A percentile compares a stretch with the other conserved stretches of the same genome.
phyloP scores from a whole-genome alignment of 2,113 vertebrate genomes.

The Saccopteryx leptura region DNA sequence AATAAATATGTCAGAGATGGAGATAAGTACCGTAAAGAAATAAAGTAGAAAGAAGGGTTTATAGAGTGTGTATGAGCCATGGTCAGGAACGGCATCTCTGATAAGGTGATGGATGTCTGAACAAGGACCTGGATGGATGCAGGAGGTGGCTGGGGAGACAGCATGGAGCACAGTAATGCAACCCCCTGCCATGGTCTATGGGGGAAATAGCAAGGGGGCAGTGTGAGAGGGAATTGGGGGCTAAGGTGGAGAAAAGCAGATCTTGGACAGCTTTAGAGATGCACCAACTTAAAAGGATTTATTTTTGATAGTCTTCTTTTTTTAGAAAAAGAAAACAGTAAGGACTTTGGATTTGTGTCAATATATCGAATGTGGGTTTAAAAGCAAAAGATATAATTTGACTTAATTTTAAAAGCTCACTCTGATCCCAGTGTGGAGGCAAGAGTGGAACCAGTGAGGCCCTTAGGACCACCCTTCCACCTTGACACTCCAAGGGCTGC shows the following conservation, averaged over 20 bases:
- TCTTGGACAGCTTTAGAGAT: not conserved
- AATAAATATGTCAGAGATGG: not conserved
- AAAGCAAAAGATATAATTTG: not conserved
- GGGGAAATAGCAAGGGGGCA: not conserved
- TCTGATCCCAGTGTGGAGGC: not conserved
- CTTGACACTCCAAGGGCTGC: not conserved
- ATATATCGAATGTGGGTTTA: constrained; percentile 26
- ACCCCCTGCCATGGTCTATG: not conserved
- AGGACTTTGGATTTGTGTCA: not conserved
- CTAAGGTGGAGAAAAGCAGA: not conserved
- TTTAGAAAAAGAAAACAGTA: not conserved
- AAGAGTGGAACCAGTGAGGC: not conserved
- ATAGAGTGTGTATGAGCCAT: not conserved
- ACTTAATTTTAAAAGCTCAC: constrained; percentile 16
- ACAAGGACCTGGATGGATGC: not conserved
- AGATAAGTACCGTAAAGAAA: not conserved
- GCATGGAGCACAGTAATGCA: not conserved
- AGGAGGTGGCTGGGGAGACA: not conserved
- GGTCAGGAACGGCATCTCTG: not conserved
- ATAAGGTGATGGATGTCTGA: not conserved
- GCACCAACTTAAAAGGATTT: not conserved
- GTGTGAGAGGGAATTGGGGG: not conserved
- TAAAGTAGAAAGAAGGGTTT: not conserved
- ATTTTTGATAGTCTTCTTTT: constrained; percentile 7
- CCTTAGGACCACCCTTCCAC: not conserved